These are phyloP conservation scores for Hartigia nigra DNA, from an alignment of 2,888 invertebrate genomes.

Conservation along the genomic window DNA sequence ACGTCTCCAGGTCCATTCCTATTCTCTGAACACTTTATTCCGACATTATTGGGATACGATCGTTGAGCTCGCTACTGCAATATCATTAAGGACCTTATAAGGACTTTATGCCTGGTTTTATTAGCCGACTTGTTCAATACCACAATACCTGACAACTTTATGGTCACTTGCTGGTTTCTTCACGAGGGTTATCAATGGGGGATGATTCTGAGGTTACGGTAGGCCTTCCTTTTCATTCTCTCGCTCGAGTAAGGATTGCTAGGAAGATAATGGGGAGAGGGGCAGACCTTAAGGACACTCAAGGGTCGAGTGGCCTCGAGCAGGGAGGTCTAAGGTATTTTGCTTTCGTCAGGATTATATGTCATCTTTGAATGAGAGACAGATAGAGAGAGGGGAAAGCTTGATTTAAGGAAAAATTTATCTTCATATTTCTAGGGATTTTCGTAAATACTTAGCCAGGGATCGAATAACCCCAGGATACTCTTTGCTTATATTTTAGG, in stretches of 20 bases:
- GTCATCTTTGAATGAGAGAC: background rate
- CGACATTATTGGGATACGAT: background rate
- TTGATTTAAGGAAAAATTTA: too few relatives aligned
- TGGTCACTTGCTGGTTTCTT: background rate
- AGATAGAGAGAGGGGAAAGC: background rate
- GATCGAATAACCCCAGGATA: background rate
- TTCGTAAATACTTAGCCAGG: background rate
- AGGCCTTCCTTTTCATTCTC: background rate
- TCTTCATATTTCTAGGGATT: background rate
- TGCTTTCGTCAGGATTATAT: background rate
- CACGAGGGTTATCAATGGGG: background rate
- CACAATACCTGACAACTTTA: background rate
- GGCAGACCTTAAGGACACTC: background rate
- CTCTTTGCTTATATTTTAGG: constrained; percentile 66
- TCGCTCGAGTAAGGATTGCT: background rate
- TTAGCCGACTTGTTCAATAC: background rate
- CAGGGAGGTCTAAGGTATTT: too few relatives aligned
- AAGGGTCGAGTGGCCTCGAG: background rate
- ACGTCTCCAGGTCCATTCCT: background rate
- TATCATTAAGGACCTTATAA: background rate
- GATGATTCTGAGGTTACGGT: background rate
- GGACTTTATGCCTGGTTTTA: background rate
- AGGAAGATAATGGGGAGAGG: background rate
- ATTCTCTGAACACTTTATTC: background rate
- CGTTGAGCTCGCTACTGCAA: background rate